These are phyloP conservation scores for Leptopilina syphax DNA, from an alignment of 2,888 invertebrate genomes.

Conservation along the genomic window DNA sequence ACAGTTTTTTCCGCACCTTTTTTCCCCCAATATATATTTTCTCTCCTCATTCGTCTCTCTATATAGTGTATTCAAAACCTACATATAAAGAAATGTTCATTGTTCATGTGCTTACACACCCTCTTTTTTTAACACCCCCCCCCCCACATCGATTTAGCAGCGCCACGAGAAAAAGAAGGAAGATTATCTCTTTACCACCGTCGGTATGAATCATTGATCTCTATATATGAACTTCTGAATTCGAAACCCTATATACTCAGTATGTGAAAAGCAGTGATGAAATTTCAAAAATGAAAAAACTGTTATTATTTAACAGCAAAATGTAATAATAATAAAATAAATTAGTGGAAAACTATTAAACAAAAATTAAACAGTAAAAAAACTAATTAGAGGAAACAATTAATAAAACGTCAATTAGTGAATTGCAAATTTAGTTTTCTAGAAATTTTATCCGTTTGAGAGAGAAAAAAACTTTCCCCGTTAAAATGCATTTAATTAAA, in stretches of 20 bases:
- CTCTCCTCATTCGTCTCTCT: too few species aligned
- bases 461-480: too few species aligned
- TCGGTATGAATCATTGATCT: constrained; percentile 31
- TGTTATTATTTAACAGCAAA: background rate
- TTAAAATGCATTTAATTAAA: too few species aligned
- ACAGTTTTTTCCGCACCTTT: background rate
- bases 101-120: constrained; percentile 12
- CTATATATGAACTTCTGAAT: background rate
- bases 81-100: constrained; percentile 7
- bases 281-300: constrained; percentile 1
- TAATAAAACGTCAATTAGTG: too few species aligned
- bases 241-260: background rate
- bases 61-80: background rate
- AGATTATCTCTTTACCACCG: constrained; percentile 38
- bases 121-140: constrained; percentile 24
- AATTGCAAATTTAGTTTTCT: too few species aligned
- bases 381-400: too few species aligned
- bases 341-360: too few species aligned
- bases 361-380: too few species aligned
- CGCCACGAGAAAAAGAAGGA: constrained; percentile 33
- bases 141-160: constrained; percentile 29
- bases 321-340: too few species aligned
- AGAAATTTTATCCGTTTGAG: too few species aligned
- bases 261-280: background rate
- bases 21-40: background rate